Evolutionary conservation across 2,113 vertebrate species (phyloP).

Genomic region (Silurus asotus): DNA sequence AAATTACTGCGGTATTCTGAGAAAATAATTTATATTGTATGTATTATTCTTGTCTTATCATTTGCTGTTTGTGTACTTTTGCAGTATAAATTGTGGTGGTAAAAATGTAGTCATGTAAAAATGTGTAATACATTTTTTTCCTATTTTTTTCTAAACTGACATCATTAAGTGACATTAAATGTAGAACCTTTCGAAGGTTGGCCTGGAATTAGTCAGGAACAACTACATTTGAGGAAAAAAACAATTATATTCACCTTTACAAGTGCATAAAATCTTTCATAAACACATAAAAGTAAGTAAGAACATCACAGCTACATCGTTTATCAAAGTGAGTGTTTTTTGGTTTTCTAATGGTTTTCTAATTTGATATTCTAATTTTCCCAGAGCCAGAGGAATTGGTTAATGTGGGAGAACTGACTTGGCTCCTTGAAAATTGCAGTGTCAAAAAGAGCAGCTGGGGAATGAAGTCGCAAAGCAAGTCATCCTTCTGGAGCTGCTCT

Average conservation of each 20-base stretch:
- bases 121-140: neutral
- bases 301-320: neutral
- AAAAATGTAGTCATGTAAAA: neutral
- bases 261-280: neutral
- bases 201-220: neutral
- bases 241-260: neutral
- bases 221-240: neutral
- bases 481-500: conserved; percentile 35
- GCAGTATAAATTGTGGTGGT: neutral
- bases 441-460: conserved; percentile 48
- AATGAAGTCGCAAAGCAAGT: conserved; percentile 28
- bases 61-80: neutral
- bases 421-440: conserved; percentile 24
- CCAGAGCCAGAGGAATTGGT: conserved; percentile 7
- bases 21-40: neutral
- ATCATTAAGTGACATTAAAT: neutral
- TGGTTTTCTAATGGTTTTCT: neutral
- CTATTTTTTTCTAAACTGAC: neutral
- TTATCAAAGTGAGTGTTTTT: conserved; percentile 34
- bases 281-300: neutral
- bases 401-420: conserved; percentile 40
- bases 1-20: neutral
- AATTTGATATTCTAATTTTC: neutral
- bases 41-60: neutral
- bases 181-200: neutral